Conservation (phyloP, 2,113 vertebrate genomes). For the Garra rufa region DNA sequence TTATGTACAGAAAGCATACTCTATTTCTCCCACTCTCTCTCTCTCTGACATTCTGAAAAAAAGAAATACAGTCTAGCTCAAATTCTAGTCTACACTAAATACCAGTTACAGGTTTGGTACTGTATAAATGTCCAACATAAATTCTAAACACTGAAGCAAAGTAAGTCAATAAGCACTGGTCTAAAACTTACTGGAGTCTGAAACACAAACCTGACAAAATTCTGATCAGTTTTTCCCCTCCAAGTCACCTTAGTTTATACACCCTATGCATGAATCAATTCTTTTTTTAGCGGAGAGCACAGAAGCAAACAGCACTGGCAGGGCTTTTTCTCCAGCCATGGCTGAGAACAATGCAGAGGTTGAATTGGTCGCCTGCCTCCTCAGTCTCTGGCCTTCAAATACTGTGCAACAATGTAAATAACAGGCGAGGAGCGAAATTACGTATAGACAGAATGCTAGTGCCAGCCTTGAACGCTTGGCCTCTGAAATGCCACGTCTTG, state of each 20-base stretch:
- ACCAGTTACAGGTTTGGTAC: neutral
- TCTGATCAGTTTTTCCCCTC: neutral
- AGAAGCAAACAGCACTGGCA: neutral
- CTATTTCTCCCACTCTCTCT: too few species aligned
- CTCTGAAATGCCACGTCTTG: constrained; percentile 50
- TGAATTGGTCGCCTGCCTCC: constrained; percentile 37
- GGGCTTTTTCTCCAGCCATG: constrained; percentile 1
- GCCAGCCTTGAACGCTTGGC: constrained; percentile 65
- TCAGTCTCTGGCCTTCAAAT: constrained; percentile 44
- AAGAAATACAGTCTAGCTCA: neutral
- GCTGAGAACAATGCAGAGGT: constrained; percentile 35
- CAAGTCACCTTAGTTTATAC: neutral
- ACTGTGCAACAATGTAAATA: constrained; percentile 56
- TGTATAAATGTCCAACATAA: neutral
- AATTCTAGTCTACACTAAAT: neutral
- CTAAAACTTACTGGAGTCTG: constrained; percentile 1
- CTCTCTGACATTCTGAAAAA: neutral
- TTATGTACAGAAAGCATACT: too few species aligned
- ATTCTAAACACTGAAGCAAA: neutral
- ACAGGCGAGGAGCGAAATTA: constrained; percentile 40
- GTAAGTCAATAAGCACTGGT: neutral
- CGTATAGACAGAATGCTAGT: constrained; percentile 36
- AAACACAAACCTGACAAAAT: neutral
- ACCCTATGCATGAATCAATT: constrained; percentile 11
- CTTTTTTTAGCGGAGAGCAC: neutral